These are phyloP conservation scores for Drosophila sordidapex DNA, from an alignment of 2,888 invertebrate species.

Conservation along the genomic window DNA sequence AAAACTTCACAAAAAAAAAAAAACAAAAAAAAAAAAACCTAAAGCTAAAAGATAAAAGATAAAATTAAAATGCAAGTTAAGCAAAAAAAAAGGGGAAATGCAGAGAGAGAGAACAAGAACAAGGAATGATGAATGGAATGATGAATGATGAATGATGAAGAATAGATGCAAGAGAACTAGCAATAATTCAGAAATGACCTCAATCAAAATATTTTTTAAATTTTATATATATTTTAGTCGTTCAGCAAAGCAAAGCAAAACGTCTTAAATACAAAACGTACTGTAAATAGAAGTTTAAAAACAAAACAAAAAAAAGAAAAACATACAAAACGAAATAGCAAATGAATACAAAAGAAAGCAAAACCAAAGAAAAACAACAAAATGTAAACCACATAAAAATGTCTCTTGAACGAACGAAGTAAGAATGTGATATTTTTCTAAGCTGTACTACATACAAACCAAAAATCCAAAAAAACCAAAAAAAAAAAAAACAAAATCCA, in stretches of 20 bases:
- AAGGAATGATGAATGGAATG: conserved; percentile 10
- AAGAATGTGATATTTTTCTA: conserved; percentile 86
- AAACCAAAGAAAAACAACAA: conserved; percentile 34
- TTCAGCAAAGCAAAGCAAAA: conserved; percentile 55
- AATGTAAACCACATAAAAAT: conserved; percentile 72
- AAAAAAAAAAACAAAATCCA: conserved; percentile 22
- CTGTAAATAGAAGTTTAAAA: conserved; percentile 50
- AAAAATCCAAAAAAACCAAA: conserved; percentile 46
- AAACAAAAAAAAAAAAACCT: conserved; percentile 12
- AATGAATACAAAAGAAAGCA: conserved; percentile 56
- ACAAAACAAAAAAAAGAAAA: conserved; percentile 3
- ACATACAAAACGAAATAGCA: conserved; percentile 51
- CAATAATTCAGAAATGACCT: conserved; percentile 85
- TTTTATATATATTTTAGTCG: conserved; percentile 80
- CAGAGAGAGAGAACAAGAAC: conserved; percentile 7
- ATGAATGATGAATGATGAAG: conserved; percentile 19
- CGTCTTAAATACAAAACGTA: conserved; percentile 36
- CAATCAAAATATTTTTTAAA: conserved; percentile 84
- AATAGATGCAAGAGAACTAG: conserved; percentile 71
- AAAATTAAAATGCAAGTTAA: conserved; percentile 19
- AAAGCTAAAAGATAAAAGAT: conserved; percentile 32
- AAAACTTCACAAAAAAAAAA: conserved; percentile 50
- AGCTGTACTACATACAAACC: conserved; percentile 77
- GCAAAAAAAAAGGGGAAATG: conserved; percentile 3
- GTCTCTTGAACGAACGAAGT: conserved; percentile 85